Percentiles rank a stretch among this genome's conserved stretches.
Conservation (phyloP, 2,888 invertebrate genomes). For the Gymnosoma rotundatum region DNA sequence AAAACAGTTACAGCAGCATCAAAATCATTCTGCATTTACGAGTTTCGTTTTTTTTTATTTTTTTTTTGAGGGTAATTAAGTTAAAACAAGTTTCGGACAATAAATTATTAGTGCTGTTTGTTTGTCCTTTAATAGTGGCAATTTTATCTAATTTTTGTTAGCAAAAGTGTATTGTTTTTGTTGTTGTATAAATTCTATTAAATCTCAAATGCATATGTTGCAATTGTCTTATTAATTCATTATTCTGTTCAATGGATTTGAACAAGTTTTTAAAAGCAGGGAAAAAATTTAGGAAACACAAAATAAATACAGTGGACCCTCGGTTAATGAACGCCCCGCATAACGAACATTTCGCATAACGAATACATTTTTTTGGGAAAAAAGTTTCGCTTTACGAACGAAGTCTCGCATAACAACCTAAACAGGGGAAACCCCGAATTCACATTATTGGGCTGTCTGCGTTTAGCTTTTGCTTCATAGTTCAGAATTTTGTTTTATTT, state of each 20-base stretch:
- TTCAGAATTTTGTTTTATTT: no score
- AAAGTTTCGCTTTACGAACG: no score
- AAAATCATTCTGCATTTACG: slow-evolving; percentile 32
- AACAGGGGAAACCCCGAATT: no score
- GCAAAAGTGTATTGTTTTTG: slow-evolving; percentile 6
- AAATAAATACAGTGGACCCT: no score
- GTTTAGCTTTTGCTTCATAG: no score
- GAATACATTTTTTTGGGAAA: no score
- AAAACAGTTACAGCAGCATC: slow-evolving; percentile 37
- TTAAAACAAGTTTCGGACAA: slow-evolving; percentile 50
- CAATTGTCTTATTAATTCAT: slow-evolving; percentile 44
- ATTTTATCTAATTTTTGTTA: slow-evolving; percentile 46
- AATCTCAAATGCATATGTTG: slow-evolving; percentile 58
- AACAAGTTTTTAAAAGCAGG: neutral
- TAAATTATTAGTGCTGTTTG: slow-evolving; percentile 51
- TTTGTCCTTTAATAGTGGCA: slow-evolving; percentile 22
- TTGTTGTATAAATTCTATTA: slow-evolving; percentile 3
- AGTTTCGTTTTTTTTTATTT: neutral
- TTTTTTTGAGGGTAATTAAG: slow-evolving; percentile 18
- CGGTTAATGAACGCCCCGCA: no score
- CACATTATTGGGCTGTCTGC: no score
- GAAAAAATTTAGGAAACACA: no score
- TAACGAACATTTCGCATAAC: no score
- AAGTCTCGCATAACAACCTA: no score
- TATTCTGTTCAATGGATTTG: slow-evolving; percentile 49